Conservation (phyloP, 1,140 invertebrate species). For the Nilaparvata lugens region DNA sequence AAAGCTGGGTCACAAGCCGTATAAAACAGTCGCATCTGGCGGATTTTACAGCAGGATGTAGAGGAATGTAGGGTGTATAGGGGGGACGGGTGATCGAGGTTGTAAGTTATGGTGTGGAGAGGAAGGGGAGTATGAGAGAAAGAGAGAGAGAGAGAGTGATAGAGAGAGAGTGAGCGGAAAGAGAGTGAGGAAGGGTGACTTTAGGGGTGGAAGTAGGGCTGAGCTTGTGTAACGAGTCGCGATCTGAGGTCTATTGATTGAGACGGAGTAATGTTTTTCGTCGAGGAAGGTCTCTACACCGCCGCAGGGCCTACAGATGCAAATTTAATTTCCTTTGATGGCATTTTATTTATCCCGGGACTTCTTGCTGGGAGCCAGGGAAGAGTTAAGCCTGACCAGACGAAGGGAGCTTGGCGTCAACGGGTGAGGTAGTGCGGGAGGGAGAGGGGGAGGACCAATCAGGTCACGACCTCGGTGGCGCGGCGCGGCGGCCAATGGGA, state of each 20-base stretch:
- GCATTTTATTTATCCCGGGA: conserved; percentile 21
- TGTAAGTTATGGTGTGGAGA: background rate
- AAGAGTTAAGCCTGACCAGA: conserved; percentile 9
- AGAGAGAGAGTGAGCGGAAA: background rate
- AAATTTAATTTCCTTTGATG: conserved; percentile 21
- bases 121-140: too few relatives aligned
- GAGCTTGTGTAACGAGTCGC: too few relatives aligned
- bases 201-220: background rate
- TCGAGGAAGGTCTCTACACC: too few relatives aligned
- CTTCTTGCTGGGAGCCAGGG: conserved; percentile 5
- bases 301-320: conserved; percentile 10
- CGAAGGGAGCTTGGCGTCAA: too few relatives aligned
- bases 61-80: too few relatives aligned
- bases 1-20: too few relatives aligned
- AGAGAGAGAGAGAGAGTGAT: too few relatives aligned
- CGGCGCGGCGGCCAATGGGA: conserved; percentile 12
- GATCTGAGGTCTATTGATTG: too few relatives aligned
- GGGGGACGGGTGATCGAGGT: background rate
- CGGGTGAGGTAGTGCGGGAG: background rate
- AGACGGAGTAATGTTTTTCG: too few relatives aligned
- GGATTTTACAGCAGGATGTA: too few relatives aligned
- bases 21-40: too few relatives aligned
- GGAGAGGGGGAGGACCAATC: conserved; percentile 9
- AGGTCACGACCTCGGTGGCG: conserved; percentile 7
- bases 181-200: conserved; percentile 4